Percentiles rank a stretch among this genome's conserved stretches.
These are phyloP conservation scores for Acanthacorydalis orientalis DNA, from an alignment of 2,888 invertebrate species.

Conservation along the genomic window DNA sequence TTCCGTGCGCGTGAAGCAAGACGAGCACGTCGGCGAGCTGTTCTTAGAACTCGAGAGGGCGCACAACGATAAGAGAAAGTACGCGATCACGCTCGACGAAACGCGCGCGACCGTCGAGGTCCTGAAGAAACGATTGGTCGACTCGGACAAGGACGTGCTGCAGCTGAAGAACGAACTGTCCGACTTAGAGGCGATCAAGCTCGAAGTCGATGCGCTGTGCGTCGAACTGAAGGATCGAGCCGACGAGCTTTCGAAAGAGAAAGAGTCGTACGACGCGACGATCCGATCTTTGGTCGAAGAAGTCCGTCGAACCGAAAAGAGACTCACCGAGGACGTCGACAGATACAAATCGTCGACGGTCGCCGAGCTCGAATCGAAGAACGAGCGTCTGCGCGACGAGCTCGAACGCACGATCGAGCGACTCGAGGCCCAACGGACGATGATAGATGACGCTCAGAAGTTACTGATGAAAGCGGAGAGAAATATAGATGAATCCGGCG, in stretches of 20 bases:
- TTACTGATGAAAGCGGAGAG: constrained; percentile 11
- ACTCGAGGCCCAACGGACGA: constrained; percentile 13
- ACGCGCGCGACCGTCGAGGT: constrained; percentile 41
- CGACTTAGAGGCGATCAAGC: constrained; percentile 17
- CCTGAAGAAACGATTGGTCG: constrained; percentile 34
- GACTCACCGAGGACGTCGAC: constrained; percentile 17
- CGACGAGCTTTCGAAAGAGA: constrained; percentile 14
- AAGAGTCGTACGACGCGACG: constrained; percentile 14
- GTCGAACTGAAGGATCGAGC: constrained; percentile 18
- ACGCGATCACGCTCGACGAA: constrained; percentile 39
- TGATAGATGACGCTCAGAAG: constrained; percentile 11
- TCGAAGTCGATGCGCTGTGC: constrained; percentile 17
- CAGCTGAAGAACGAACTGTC: constrained; percentile 28
- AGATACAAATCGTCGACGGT: constrained; percentile 6
- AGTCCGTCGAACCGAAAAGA: constrained; percentile 14
- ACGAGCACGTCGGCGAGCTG: constrained; percentile 27
- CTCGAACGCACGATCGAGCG: constrained; percentile 11
- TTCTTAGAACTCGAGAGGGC: constrained; percentile 29
- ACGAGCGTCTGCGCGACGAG: constrained; percentile 9
- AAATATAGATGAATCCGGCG: constrained; percentile 12
- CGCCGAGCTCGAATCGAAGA: constrained; percentile 7
- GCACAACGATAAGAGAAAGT: constrained; percentile 34
- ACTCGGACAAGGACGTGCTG: constrained; percentile 41
- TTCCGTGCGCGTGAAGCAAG: constrained; percentile 8
- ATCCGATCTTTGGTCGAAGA: constrained; percentile 13